phyloP scores from a whole-genome alignment of 2,113 vertebrate genomes.

The Gadus macrocephalus region DNA sequence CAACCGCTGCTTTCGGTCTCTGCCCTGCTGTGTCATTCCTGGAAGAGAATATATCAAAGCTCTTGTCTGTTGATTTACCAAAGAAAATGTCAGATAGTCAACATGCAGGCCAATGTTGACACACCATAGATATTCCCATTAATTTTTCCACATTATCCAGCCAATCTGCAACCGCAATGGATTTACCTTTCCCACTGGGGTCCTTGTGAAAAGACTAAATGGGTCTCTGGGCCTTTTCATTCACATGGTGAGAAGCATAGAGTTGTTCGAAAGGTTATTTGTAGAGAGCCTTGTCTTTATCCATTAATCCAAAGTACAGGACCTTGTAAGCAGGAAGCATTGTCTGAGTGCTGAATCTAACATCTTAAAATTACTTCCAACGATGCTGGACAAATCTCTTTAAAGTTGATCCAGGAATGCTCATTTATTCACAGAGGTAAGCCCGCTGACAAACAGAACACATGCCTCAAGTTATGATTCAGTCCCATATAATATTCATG shows the following conservation, averaged over 20 bases:
- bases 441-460: no score
- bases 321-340: conserved; percentile 10
- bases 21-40: no score
- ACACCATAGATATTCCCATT: neutral
- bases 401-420: no score
- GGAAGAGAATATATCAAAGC: no score
- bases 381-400: neutral
- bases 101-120: neutral
- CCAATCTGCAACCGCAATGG: neutral
- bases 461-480: no score
- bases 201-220: neutral
- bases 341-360: neutral
- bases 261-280: neutral
- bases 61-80: neutral
- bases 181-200: neutral
- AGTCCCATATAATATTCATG: no score
- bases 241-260: neutral
- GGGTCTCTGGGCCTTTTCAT: no score
- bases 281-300: neutral
- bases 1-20: neutral
- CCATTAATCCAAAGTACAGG: conserved; percentile 1
- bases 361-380: neutral
- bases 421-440: no score
- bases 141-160: neutral
- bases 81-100: neutral